phyloP scores from a whole-genome alignment of 1,140 invertebrate genomes.

The Zaprionus nigranus region DNA sequence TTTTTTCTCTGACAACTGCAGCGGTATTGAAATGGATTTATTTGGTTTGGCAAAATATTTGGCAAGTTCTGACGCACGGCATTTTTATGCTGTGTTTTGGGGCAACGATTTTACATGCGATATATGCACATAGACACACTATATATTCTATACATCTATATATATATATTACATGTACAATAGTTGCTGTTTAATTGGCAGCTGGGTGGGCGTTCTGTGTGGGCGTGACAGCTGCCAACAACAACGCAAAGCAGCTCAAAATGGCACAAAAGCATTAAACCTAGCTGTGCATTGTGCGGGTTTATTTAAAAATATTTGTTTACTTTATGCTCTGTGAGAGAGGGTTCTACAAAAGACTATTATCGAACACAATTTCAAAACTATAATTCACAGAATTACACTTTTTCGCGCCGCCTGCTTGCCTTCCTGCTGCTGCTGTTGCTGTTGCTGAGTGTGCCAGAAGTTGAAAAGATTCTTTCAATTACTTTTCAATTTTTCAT shows the following conservation, averaged over 20 bases:
- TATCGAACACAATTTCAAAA: constrained; percentile 29
- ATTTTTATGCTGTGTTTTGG: constrained; percentile 46
- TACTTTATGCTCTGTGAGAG: neutral
- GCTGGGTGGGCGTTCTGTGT: constrained; percentile 10
- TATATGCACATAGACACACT: constrained; percentile 30
- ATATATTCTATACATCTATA: neutral
- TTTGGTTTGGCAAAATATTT: constrained; percentile 79
- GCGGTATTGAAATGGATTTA: constrained; percentile 76
- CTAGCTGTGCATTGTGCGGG: constrained; percentile 18
- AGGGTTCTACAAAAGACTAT: constrained; percentile 28
- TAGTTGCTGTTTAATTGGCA: constrained; percentile 62
- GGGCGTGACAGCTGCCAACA: constrained; percentile 29
- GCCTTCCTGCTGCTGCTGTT: neutral
- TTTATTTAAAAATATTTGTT: constrained; percentile 18
- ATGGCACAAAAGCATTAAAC: constrained; percentile 57
- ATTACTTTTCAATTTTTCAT: neutral
- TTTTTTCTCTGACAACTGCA: constrained; percentile 19
- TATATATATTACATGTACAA: constrained; percentile 13
- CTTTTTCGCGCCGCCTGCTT: constrained; percentile 16
- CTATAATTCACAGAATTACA: constrained; percentile 39
- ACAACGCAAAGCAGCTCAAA: constrained; percentile 58
- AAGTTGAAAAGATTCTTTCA: constrained; percentile 10
- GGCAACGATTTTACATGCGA: constrained; percentile 66
- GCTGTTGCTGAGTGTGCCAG: constrained; percentile 1
- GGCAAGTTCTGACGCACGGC: constrained; percentile 72